Evolutionary conservation across 1,140 invertebrate genomes (phyloP), one percentile per base, ranked within the genome.

Genomic region (Oscheius sp.): DNA sequence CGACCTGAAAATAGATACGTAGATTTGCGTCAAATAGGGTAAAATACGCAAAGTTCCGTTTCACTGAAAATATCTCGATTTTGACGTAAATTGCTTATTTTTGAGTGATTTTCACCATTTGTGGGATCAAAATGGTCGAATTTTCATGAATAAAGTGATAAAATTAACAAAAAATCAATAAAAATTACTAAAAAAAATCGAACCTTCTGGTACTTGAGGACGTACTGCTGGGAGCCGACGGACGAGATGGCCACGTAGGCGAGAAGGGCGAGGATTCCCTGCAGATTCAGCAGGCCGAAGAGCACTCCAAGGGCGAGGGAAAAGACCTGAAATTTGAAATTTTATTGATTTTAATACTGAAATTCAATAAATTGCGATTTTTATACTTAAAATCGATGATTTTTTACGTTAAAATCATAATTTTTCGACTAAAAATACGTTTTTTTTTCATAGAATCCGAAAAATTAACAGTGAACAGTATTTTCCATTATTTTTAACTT

Each of bases 1-100:
- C 82, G 62, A 82, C 69, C 79, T 80, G 63, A 66, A 80, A 78
- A 36, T n/a, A n/a, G n/a, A n/a, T n/a, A n/a, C n/a, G n/a, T n/a
- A n/a, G n/a, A n/a, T n/a, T n/a, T n/a, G n/a, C n/a, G n/a, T n/a
- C n/a, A n/a, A n/a, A n/a, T n/a, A n/a, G n/a, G n/a, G n/a, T n/a
- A n/a, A n/a, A n/a, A n/a, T n/a, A n/a, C n/a, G n/a, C n/a, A n/a
- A n/a, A n/a, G n/a, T n/a, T n/a, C n/a, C n/a, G n/a, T n/a, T n/a
- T n/a, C n/a, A n/a, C n/a, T n/a, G n/a, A n/a, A n/a, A n/a, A n/a
- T n/a, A n/a, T n/a, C n/a, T n/a, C n/a, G n/a, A n/a, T n/a, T n/a
- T n/a, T n/a, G n/a, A n/a, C n/a, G n/a, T n/a, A n/a, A n/a, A n/a
- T 45, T 18, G 23, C 18, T 45, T 45, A 45, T 45, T 45, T 45